Conservation (phyloP, 2,888 invertebrate genomes). For the Pinctada fucata region DNA sequence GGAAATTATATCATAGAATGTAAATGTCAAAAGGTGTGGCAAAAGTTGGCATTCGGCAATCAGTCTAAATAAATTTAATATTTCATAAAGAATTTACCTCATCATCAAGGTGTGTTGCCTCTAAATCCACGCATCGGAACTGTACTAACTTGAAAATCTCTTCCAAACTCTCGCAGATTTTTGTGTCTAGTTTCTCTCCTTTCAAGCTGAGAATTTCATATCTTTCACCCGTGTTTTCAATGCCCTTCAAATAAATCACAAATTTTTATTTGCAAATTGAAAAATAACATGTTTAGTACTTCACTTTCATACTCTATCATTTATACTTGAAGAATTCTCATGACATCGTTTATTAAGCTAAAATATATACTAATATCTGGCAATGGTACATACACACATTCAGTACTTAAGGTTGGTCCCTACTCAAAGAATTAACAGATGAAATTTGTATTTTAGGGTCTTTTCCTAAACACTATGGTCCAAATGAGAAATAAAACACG, state of each 20-base stretch:
- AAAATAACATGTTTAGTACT: not conserved
- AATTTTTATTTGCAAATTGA: slow-evolving; percentile 14
- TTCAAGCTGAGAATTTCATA: slow-evolving; percentile 75
- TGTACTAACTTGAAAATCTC: slow-evolving; percentile 88
- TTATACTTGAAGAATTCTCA: not conserved
- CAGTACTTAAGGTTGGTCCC: too few species aligned
- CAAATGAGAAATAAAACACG: too few species aligned
- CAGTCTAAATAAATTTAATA: too few species aligned
- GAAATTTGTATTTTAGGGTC: too few species aligned
- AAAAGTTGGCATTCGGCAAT: too few species aligned
- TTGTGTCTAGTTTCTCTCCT: slow-evolving; percentile 82
- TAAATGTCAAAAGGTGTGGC: too few species aligned
- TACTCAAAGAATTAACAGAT: too few species aligned
- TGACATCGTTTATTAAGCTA: not conserved
- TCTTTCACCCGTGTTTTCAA: slow-evolving; percentile 62
- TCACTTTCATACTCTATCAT: not conserved
- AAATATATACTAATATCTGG: too few species aligned
- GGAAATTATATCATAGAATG: too few species aligned
- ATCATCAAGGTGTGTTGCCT: slow-evolving; percentile 84
- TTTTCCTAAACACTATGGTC: too few species aligned
- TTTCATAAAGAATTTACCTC: slow-evolving; percentile 79
- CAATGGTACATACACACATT: too few species aligned
- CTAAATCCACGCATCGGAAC: slow-evolving; percentile 84
- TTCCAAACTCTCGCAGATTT: slow-evolving; percentile 89
- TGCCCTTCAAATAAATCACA: slow-evolving; percentile 54